These are phyloP conservation scores for Drosophila tripunctata DNA, from an alignment of 2,888 invertebrate genomes.

Conservation along the genomic window DNA sequence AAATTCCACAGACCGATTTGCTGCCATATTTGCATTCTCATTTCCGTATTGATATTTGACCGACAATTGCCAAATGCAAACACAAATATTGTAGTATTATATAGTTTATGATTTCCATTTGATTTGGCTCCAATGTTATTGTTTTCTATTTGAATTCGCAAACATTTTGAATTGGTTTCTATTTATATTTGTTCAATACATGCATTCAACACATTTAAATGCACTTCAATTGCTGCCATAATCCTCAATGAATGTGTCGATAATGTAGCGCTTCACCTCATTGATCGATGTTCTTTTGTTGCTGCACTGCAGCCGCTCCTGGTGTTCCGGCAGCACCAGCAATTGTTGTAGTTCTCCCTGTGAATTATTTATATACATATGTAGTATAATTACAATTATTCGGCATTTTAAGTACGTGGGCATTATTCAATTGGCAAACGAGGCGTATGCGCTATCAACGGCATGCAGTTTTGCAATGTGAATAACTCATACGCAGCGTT, in stretches of 20 bases:
- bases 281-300: conserved; percentile 83
- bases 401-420: conserved; percentile 33
- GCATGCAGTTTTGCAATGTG: conserved; percentile 21
- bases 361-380: conserved; percentile 1
- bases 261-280: conserved; percentile 84
- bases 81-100: conserved; percentile 1
- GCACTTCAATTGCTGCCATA: conserved; percentile 80
- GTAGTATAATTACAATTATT: conserved; percentile 51
- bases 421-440: conserved; percentile 44
- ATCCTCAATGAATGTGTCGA: conserved; percentile 84
- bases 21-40: conserved; percentile 38
- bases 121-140: conserved; percentile 39
- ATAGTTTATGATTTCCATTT: conserved; percentile 36
- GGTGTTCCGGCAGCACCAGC: conserved; percentile 82
- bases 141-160: conserved; percentile 24
- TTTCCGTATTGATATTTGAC: conserved; percentile 26
- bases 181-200: conserved; percentile 14
- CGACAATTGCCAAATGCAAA: conserved; percentile 24
- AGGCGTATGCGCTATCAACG: conserved; percentile 58
- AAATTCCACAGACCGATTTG: conserved; percentile 23
- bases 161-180: conserved; percentile 17
- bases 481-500: conserved; percentile 41
- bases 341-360: conserved; percentile 84
- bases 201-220: conserved; percentile 19
- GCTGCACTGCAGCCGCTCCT: conserved; percentile 83